These are phyloP conservation scores for Meganola albula DNA, from an alignment of 2,888 invertebrate species.

Conservation along the genomic window DNA sequence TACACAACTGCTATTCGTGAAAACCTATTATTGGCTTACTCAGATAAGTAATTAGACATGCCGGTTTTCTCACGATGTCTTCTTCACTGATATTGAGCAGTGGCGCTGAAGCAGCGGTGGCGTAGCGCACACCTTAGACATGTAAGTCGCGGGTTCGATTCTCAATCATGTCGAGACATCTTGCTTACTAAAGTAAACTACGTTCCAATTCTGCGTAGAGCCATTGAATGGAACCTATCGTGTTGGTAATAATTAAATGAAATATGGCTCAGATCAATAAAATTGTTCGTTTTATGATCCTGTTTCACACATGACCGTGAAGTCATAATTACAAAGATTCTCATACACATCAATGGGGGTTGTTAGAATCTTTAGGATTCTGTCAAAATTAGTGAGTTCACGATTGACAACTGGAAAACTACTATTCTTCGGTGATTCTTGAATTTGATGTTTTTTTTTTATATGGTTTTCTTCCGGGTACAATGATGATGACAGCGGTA, in stretches of 20 bases:
- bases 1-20: no score
- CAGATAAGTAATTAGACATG: no score
- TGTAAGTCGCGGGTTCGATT: no score
- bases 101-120: no score
- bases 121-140: no score
- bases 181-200: no score
- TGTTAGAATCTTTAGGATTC: not conserved
- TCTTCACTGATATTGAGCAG: no score
- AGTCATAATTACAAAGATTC: slow-evolving; percentile 63
- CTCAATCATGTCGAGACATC: no score
- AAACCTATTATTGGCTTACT: no score
- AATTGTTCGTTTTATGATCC: slow-evolving; percentile 53
- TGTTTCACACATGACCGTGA: slow-evolving; percentile 56
- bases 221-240: slow-evolving; percentile 24
- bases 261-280: slow-evolving; percentile 42
- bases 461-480: not conserved
- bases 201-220: no score
- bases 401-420: slow-evolving; percentile 9
- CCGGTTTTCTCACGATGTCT: no score
- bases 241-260: slow-evolving; percentile 52
- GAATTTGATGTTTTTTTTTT: slow-evolving; percentile 13
- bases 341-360: slow-evolving; percentile 45
- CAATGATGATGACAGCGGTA: no score
- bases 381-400: slow-evolving; percentile 13
- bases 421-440: slow-evolving; percentile 10